Conservation (phyloP, 2,888 invertebrate species). For the Lucinisca nassula region DNA sequence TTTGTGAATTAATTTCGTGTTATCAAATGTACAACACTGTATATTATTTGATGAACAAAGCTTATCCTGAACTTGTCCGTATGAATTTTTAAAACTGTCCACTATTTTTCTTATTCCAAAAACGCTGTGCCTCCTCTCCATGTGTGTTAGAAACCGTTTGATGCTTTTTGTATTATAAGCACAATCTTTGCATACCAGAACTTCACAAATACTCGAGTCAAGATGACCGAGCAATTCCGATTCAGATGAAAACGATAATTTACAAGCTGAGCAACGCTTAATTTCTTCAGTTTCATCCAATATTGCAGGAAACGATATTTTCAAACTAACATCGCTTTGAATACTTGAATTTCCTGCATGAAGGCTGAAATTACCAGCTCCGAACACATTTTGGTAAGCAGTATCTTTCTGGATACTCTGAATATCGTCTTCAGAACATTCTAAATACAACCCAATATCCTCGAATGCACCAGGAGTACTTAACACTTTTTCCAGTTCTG, state of each 20-base stretch:
- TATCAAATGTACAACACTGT: too few species aligned
- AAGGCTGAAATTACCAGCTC: constrained; percentile 59
- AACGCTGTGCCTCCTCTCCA: neutral
- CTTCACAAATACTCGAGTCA: neutral
- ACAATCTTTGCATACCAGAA: neutral
- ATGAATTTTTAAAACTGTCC: neutral
- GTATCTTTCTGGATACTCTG: constrained; percentile 22
- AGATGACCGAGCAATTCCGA: neutral
- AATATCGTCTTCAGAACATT: constrained; percentile 69
- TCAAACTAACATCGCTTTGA: neutral
- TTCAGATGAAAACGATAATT: neutral
- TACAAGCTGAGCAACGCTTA: neutral
- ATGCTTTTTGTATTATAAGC: neutral
- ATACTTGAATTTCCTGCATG: constrained; percentile 53
- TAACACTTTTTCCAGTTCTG: constrained; percentile 1
- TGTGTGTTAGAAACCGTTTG: neutral
- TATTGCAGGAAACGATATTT: constrained; percentile 4
- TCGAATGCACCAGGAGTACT: constrained; percentile 9
- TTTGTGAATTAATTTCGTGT: too few species aligned
- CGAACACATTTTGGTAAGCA: constrained; percentile 4
- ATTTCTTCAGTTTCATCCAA: neutral
- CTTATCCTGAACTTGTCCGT: neutral
- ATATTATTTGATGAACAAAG: too few species aligned
- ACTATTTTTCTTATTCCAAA: neutral
- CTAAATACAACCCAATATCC: constrained; percentile 61